Conservation (phyloP, 2,888 invertebrate species). For the Drosophila histrio region DNA sequence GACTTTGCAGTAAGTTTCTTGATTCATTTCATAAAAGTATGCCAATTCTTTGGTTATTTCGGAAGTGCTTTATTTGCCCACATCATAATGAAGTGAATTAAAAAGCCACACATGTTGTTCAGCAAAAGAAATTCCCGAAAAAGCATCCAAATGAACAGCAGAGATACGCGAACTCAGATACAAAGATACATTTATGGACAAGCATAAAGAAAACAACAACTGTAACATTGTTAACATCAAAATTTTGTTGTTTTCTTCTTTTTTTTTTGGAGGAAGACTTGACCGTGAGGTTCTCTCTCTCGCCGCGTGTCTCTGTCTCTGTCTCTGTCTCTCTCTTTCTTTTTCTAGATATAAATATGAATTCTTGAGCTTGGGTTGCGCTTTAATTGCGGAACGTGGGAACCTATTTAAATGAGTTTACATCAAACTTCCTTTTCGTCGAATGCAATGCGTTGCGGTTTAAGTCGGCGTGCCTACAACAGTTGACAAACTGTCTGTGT, state of each 20-base stretch:
- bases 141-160: conserved; percentile 8
- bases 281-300: conserved; percentile 3
- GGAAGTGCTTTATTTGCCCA: conserved; percentile 50
- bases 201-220: conserved; percentile 29
- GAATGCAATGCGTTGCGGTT: conserved; percentile 37
- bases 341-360: conserved; percentile 15
- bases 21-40: too few species aligned
- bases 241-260: conserved; percentile 20
- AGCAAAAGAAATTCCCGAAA: conserved; percentile 31
- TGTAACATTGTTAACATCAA: conserved; percentile 58
- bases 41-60: background rate
- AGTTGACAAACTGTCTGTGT: conserved; percentile 31
- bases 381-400: conserved; percentile 76
- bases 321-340: background rate
- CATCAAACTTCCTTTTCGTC: conserved; percentile 52
- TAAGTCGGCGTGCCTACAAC: conserved; percentile 9
- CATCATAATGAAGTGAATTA: conserved; percentile 68
- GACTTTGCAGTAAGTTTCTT: too few species aligned
- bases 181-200: conserved; percentile 52
- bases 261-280: conserved; percentile 16
- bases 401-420: conserved; percentile 69
- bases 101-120: conserved; percentile 78
- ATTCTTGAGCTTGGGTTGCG: conserved; percentile 44
- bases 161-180: conserved; percentile 21
- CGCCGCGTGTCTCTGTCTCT: background rate